Percentiles rank a stretch among this genome's conserved stretches.
These are phyloP conservation scores for Thysanoteuthis rhombus DNA, from an alignment of 2,888 invertebrate species.

Conservation along the genomic window DNA sequence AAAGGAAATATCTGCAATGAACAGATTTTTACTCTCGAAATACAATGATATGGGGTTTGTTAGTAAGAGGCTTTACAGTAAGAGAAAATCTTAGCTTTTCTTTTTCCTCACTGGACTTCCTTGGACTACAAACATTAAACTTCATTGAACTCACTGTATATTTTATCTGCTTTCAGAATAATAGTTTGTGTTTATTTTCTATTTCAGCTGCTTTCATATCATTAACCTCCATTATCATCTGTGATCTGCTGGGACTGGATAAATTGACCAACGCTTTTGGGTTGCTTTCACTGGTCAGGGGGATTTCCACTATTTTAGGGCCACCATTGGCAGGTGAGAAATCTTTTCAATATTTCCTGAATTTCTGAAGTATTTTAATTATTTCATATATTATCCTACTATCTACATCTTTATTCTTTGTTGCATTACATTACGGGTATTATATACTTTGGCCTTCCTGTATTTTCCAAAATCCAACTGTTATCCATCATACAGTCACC, in stretches of 20 bases:
- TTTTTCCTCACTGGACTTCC: no score
- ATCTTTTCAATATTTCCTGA: not conserved
- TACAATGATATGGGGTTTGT: no score
- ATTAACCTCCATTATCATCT: constrained; percentile 95
- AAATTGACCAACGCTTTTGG: constrained; percentile 97
- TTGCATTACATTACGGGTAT: not conserved
- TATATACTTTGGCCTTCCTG: not conserved
- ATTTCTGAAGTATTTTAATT: not conserved
- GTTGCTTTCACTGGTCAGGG: constrained; percentile 92
- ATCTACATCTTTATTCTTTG: not conserved
- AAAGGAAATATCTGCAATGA: no score
- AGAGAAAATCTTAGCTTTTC: no score
- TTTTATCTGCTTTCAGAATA: no score
- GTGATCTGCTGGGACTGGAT: constrained; percentile 93
- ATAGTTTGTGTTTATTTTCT: not conserved
- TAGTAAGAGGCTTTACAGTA: no score
- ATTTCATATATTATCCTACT: not conserved
- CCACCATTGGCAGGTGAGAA: constrained; percentile 82
- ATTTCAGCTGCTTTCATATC: constrained; percentile 93
- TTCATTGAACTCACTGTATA: no score
- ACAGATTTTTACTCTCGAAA: no score
- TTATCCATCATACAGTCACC: no score
- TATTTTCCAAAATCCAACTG: no score
- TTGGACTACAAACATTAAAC: no score
- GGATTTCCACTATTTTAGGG: constrained; percentile 87